These are phyloP conservation scores for Orbicella faveolata DNA, from an alignment of 64 coral and sea anemone species.

Conservation along the genomic window DNA sequence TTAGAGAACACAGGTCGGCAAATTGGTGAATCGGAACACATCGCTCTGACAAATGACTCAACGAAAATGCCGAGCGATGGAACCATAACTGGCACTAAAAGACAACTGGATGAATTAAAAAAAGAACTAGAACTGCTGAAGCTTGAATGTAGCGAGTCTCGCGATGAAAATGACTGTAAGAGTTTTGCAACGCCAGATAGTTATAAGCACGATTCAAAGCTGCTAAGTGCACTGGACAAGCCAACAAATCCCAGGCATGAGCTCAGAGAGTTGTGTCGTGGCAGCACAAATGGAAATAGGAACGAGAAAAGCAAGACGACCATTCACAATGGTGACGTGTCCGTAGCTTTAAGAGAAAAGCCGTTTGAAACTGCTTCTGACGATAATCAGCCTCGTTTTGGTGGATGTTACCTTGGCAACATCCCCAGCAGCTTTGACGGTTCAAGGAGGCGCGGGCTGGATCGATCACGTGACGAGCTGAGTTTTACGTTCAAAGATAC, in stretches of 20 bases:
- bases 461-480: neutral
- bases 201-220: too few relatives aligned
- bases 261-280: neutral
- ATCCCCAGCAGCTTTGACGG: neutral
- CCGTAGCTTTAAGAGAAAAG: neutral
- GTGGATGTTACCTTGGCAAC: neutral
- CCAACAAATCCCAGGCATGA: neutral
- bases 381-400: neutral
- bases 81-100: neutral
- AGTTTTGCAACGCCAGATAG: neutral
- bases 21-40: neutral
- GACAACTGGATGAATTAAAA: slow-evolving; percentile 11
- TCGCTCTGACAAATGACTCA: neutral
- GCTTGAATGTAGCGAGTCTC: neutral
- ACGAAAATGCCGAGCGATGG: neutral
- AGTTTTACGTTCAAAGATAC: neutral
- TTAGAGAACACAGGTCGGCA: neutral
- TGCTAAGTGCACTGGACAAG: neutral
- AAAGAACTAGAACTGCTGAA: slow-evolving; percentile 23
- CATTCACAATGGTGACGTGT: neutral
- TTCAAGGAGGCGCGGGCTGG: neutral
- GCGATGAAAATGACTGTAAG: neutral
- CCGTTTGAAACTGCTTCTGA: neutral
- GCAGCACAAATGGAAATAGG: neutral
- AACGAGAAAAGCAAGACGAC: neutral